Evolutionary conservation across 2,888 invertebrate genomes (phyloP).

Genomic region (Odontomyia ornata): DNA sequence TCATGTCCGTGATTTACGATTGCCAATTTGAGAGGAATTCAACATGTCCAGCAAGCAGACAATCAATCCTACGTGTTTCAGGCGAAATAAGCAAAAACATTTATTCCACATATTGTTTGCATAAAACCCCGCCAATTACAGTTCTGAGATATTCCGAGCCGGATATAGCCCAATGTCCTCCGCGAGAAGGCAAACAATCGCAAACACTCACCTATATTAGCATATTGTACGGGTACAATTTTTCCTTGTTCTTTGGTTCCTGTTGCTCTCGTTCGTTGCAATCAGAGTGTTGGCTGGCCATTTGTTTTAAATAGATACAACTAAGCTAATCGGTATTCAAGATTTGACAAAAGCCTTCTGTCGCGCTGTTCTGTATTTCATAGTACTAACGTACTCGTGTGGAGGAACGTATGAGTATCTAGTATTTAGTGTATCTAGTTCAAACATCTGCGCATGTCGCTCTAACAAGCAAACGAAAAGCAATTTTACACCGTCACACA

Average conservation of each 20-base stretch:
- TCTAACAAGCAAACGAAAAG: slow-evolving; percentile 41
- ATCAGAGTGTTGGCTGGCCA: slow-evolving; percentile 1
- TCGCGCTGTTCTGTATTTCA: neutral
- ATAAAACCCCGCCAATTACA: slow-evolving; percentile 13
- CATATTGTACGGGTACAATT: slow-evolving; percentile 18
- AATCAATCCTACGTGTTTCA: neutral
- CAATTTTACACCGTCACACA: slow-evolving; percentile 44
- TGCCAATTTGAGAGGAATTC: neutral
- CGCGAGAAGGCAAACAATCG: neutral
- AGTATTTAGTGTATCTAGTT: slow-evolving; percentile 33
- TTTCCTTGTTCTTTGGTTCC: slow-evolving; percentile 4
- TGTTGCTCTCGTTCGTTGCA: neutral
- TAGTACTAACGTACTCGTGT: neutral
- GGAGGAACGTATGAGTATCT: neutral
- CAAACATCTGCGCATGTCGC: slow-evolving; percentile 44
- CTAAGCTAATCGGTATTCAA: slow-evolving; percentile 36
- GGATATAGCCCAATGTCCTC: slow-evolving; percentile 26
- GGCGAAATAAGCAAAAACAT: neutral
- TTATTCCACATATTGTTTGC: slow-evolving; percentile 15
- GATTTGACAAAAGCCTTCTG: slow-evolving; percentile 38
- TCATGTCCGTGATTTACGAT: slow-evolving; percentile 1
- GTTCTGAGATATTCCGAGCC: neutral
- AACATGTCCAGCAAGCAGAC: neutral
- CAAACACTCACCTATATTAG: slow-evolving; percentile 7
- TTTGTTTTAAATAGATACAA: slow-evolving; percentile 32